Evolutionary conservation across 2,113 vertebrate genomes (phyloP).

Genomic region (Puma concolor): DNA sequence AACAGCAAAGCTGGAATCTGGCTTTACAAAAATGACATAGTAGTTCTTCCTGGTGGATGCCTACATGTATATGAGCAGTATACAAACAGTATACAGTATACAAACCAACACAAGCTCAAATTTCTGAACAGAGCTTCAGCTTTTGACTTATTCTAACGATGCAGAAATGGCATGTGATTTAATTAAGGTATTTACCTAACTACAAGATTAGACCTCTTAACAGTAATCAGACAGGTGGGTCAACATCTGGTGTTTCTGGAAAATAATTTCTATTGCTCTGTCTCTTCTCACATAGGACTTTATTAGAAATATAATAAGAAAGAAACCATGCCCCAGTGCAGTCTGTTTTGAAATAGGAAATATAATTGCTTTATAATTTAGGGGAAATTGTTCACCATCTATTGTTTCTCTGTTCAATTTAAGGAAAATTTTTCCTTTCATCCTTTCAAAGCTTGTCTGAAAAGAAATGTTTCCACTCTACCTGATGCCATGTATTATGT

Average conservation of each 20-base stretch:
- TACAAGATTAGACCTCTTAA: conserved; percentile 65
- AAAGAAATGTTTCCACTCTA: neutral
- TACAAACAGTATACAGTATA: neutral
- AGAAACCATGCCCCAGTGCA: neutral
- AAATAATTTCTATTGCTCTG: conserved; percentile 52
- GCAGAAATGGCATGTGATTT: conserved; percentile 52
- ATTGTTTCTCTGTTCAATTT: neutral
- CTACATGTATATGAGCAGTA: neutral
- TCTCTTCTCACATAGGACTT: conserved; percentile 17
- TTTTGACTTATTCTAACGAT: neutral
- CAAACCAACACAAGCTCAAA: neutral
- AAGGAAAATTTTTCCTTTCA: neutral
- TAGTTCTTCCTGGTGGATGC: neutral
- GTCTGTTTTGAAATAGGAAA: conserved; percentile 23
- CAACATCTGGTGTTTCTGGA: conserved; percentile 64
- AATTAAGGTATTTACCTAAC: conserved; percentile 64
- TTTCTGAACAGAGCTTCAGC: conserved; percentile 34
- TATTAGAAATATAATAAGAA: neutral
- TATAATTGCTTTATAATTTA: conserved; percentile 31
- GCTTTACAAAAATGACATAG: neutral
- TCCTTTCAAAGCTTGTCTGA: neutral
- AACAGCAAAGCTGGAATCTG: neutral
- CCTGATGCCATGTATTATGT: neutral
- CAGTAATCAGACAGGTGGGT: conserved; percentile 64
- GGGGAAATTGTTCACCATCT: neutral